These are phyloP conservation scores for Pentalonia nigronervosa DNA, from an alignment of 1,140 invertebrate genomes.

Conservation along the genomic window DNA sequence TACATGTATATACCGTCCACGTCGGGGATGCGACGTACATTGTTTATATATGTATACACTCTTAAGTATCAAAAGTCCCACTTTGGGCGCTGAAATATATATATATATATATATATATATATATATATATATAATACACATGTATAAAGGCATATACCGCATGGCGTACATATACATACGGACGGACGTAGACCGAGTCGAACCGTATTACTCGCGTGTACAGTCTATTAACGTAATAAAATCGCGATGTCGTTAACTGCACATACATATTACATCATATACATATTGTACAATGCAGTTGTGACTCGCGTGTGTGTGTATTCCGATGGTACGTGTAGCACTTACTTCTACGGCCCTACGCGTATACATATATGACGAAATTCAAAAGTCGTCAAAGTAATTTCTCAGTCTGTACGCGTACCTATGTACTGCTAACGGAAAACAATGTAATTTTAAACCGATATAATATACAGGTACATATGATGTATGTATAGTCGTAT, in stretches of 20 bases:
- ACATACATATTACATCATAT: neutral
- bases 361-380: neutral
- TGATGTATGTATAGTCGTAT: neutral
- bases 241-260: neutral
- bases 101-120: too few relatives aligned
- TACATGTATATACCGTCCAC: neutral
- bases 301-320: neutral
- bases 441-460: slow-evolving; percentile 20
- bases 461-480: neutral
- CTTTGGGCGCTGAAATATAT: neutral
- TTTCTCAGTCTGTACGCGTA: neutral
- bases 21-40: neutral
- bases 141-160: neutral
- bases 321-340: neutral
- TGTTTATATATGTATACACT: neutral
- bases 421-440: neutral
- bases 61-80: neutral
- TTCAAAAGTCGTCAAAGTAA: slow-evolving; percentile 27
- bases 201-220: neutral
- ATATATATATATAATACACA: neutral
- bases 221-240: slow-evolving; percentile 18
- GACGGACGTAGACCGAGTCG: neutral
- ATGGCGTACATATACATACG: neutral
- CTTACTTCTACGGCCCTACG: neutral
- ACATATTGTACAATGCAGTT: neutral